Evolutionary conservation across 2,113 vertebrate species (phyloP).

Genomic region (Melanostigma gelatinosum): DNA sequence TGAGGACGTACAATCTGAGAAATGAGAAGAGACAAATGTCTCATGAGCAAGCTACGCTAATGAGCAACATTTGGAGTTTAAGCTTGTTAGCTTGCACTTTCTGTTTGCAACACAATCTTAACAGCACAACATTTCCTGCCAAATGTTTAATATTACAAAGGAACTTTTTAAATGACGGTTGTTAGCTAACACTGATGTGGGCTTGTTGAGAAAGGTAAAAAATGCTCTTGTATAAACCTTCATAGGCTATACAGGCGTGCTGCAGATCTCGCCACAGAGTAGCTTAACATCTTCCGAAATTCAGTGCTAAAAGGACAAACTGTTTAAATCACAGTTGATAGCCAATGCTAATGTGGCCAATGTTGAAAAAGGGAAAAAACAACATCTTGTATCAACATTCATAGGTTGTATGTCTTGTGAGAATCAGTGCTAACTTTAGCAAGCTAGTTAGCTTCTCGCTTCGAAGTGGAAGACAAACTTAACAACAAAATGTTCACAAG

Average conservation of each 20-base stretch:
- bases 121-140: not conserved
- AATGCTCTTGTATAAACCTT: no score
- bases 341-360: not conserved
- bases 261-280: no score
- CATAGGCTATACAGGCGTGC: no score
- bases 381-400: no score
- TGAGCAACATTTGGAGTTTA: no score
- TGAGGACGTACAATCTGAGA: not conserved
- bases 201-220: no score
- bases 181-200: not conserved
- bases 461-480: not conserved
- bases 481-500: not conserved
- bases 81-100: no score
- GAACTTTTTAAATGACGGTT: not conserved
- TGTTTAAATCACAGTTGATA: not conserved
- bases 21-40: not conserved
- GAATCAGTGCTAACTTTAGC: not conserved
- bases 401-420: no score
- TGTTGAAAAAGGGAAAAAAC: no score
- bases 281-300: no score
- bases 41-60: not conserved
- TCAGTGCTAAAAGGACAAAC: no score
- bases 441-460: not conserved
- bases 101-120: not conserved
- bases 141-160: not conserved